Percentiles rank a stretch among this genome's conserved stretches.
Evolutionary conservation across 2,888 invertebrate species (phyloP).

Genomic region (Andrena hattorfiana): DNA sequence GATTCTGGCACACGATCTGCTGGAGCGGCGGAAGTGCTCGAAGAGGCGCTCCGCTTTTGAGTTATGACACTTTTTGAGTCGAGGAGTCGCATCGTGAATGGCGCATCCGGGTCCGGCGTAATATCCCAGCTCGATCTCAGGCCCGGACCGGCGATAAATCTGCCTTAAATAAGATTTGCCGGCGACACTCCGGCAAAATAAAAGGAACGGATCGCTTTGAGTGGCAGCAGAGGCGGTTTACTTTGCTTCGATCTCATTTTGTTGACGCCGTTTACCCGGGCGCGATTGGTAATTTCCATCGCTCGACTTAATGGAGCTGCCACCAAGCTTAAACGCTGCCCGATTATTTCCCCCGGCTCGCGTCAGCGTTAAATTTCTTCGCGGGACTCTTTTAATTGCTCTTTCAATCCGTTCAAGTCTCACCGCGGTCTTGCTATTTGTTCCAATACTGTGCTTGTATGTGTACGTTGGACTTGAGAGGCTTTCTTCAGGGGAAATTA

Average conservation of each 20-base stretch:
- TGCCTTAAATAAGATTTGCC: conserved; percentile 81
- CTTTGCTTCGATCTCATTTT: conserved; percentile 36
- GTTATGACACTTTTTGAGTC: conserved; percentile 82
- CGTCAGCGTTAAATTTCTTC: neutral
- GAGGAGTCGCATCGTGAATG: conserved; percentile 79
- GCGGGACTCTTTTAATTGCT: neutral
- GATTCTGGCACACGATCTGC: conserved; percentile 80
- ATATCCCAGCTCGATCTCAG: conserved; percentile 77
- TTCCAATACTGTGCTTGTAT: neutral
- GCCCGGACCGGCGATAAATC: conserved; percentile 76
- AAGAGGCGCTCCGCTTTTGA: conserved; percentile 79
- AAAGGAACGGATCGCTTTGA: conserved; percentile 60
- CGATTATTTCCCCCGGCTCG: neutral
- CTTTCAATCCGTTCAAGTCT: neutral
- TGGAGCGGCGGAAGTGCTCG: conserved; percentile 78
- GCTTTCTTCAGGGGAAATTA: neutral
- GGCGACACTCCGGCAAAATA: conserved; percentile 76
- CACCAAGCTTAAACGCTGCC: neutral
- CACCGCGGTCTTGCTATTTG: neutral
- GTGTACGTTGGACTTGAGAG: neutral
- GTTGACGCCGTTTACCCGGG: neutral
- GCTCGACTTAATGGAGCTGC: neutral
- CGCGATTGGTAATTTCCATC: conserved; percentile 27
- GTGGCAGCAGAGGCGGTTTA: conserved; percentile 22
- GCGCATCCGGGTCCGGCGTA: conserved; percentile 78